Evolutionary conservation across 2,888 invertebrate genomes (phyloP).

Genomic region (Cremastobaeus sp.): DNA sequence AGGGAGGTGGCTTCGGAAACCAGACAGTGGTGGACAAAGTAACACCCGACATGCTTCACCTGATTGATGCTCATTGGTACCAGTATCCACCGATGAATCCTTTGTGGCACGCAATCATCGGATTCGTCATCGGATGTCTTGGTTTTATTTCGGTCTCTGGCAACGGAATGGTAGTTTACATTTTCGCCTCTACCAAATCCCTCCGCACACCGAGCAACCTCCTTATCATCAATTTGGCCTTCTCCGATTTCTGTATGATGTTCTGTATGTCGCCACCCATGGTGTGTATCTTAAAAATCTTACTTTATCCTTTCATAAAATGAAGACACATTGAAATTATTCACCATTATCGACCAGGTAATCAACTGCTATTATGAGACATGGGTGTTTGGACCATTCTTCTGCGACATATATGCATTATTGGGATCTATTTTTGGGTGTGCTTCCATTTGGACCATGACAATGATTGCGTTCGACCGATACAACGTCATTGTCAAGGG

Average conservation of each 20-base stretch:
- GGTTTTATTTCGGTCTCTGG: slow-evolving; percentile 85
- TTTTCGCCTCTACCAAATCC: slow-evolving; percentile 85
- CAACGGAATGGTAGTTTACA: slow-evolving; percentile 87
- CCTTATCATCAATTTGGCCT: slow-evolving; percentile 92
- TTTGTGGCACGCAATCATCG: slow-evolving; percentile 90
- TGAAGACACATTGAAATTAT: neutral
- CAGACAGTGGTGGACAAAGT: slow-evolving; percentile 90
- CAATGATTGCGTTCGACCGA: slow-evolving; percentile 93
- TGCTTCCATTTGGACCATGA: slow-evolving; percentile 95
- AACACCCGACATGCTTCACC: slow-evolving; percentile 85
- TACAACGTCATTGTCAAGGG: slow-evolving; percentile 97
- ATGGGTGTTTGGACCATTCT: slow-evolving; percentile 83
- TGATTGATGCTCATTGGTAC: slow-evolving; percentile 90
- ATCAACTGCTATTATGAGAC: slow-evolving; percentile 89
- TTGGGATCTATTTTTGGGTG: slow-evolving; percentile 93
- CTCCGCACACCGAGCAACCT: slow-evolving; percentile 94
- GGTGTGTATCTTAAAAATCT: slow-evolving; percentile 74
- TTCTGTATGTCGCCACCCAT: slow-evolving; percentile 88
- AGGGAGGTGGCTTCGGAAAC: slow-evolving; percentile 80
- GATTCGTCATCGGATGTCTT: slow-evolving; percentile 87
- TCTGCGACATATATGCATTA: slow-evolving; percentile 93
- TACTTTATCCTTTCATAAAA: no score
- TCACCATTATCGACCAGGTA: slow-evolving; percentile 75
- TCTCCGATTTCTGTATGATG: slow-evolving; percentile 96
- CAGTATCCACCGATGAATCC: slow-evolving; percentile 94